Evolutionary conservation across 2,113 vertebrate species (phyloP), one percentile per base, ranked within the genome.

Genomic region (Sceloporus tristichus): DNA sequence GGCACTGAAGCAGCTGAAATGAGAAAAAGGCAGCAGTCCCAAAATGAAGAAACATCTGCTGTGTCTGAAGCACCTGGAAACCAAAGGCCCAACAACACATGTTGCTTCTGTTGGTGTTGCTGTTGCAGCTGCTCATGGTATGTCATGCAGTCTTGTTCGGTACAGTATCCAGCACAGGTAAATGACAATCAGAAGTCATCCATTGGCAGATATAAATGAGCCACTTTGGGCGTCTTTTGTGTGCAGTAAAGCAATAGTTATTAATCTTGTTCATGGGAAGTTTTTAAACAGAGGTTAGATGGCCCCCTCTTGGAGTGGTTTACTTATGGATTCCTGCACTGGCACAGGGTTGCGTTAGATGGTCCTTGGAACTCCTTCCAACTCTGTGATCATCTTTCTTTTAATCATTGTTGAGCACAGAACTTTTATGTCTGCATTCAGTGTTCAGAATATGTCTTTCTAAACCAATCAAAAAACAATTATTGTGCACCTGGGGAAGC

Each of bases 81-180:
- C 94, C 97, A 97, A 95, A 97, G 97, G 94, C 97, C 97, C 95
- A 97, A 97, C 95, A 97, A 97, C 94, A 97, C 97, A 1, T 98
- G 97, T 89, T 98, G 97, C 94, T 98, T 98, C 90, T 98, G 97
- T 89, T 98, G 97, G 97, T 98, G 97, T 95, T 98, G 97, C 92
- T 98, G 97, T 86, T 98, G 97, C 95, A 98, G 97, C 95, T 98
- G 97, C 91, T 98, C 97, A 95, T 98, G 97, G 97, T 98, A 97
- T 66, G 97, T 97, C 79, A 80, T 82, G 56, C 90, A 95, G 87
- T 91, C 85, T 88, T 62, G 48, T 91, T 79, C 84, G 78, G 34
- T 89, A 75, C 75, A 56, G 3, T 76, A 75, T 88, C 80, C 11
- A 74, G 38, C 70, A 88, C 89, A 82, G 86, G 91, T 91, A 90